Base-by-base conservation (phyloP, 92 coral and sea anemone genomes). In the Palythoa grandis region DNA sequence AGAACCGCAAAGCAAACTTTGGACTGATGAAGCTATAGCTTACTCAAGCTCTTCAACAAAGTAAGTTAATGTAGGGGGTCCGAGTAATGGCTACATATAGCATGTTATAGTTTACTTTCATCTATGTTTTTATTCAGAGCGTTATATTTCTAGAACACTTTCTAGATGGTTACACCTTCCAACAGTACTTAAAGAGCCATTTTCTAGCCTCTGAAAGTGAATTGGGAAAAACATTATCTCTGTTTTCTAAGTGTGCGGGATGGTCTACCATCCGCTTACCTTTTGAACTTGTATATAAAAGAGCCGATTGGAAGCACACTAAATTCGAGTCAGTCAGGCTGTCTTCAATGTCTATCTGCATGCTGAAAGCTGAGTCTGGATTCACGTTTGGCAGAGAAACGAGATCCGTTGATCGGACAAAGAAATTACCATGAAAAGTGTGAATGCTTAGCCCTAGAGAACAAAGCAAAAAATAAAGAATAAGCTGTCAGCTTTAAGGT, bases 281-380 rank as follows among this genome's bases (percentile, higher is more conserved):
- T 88, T 92, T 95, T 17, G 97, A 93, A 85, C 97, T 97, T 22
- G 99, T 97, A 86, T 97, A 97, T 17, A 97, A 91, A 29, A 97
- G 96, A 15, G 99, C 99, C 11, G 99, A 97, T 86, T 97, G 99
- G 84, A 97, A 95, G 76, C 95, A 96, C 24, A 95, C 99, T 52
- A 95, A 67, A 58, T 88, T 90, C 16, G 96, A 92, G 75, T 97
- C 99, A 38, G 90, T 88, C 76, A 97, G 82, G 2, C 93, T 70
- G 91, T 97, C 99, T 76, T 97, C 99, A 17, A 97, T 97, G 83
- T 95, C 98, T 13, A 97, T 95, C 92, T 97, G 99, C 98, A 97
- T 93, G 65, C 93, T 90, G 79, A 95, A 97, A 1, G 93, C 97
- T 14, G 97, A 89, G 82, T 97, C 99, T 25, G 99, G 99, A 78